A percentile compares a stretch with the other conserved stretches of the same genome.
These are phyloP conservation scores for Gasteruption jaculator DNA, from an alignment of 2,888 invertebrate genomes.

Conservation along the genomic window DNA sequence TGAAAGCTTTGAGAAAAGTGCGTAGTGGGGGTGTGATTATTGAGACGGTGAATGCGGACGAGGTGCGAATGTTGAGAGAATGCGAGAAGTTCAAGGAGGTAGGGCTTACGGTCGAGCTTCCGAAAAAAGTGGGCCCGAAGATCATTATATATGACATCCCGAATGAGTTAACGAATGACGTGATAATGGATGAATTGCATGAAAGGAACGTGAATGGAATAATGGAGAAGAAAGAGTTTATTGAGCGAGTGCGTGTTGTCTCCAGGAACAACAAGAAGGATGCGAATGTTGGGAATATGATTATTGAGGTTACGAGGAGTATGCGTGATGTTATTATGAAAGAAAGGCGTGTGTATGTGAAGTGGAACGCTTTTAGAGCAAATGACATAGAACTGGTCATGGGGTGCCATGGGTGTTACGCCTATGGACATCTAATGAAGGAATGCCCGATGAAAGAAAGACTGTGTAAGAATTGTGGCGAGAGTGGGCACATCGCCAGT, in stretches of 20 bases:
- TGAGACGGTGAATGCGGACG: not conserved
- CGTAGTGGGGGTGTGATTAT: not conserved
- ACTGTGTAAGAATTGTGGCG: conserved; percentile 12
- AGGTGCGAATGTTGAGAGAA: not conserved
- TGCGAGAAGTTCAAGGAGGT: conserved; percentile 2
- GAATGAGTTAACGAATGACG: not conserved
- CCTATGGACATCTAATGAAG: conserved; percentile 3
- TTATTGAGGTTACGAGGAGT: conserved; percentile 6
- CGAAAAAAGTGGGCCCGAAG: not conserved
- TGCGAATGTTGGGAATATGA: not conserved
- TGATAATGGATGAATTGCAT: not conserved
- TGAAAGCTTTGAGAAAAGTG: conserved; percentile 2
- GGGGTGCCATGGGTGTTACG: conserved; percentile 11
- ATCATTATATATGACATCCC: conserved; percentile 7
- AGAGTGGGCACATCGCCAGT: conserved; percentile 6
- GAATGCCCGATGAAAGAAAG: conserved; percentile 7
- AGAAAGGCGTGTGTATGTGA: not conserved
- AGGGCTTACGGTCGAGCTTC: conserved; percentile 3
- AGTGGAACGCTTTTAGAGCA: not conserved
- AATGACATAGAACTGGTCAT: not conserved
- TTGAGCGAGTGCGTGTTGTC: not conserved
- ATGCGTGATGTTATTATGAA: not conserved
- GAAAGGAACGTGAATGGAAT: not conserved
- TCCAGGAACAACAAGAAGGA: not conserved
- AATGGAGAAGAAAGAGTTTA: not conserved